These are phyloP conservation scores for Chloropsis hardwickii DNA, from an alignment of 2,113 vertebrate genomes.

Conservation along the genomic window DNA sequence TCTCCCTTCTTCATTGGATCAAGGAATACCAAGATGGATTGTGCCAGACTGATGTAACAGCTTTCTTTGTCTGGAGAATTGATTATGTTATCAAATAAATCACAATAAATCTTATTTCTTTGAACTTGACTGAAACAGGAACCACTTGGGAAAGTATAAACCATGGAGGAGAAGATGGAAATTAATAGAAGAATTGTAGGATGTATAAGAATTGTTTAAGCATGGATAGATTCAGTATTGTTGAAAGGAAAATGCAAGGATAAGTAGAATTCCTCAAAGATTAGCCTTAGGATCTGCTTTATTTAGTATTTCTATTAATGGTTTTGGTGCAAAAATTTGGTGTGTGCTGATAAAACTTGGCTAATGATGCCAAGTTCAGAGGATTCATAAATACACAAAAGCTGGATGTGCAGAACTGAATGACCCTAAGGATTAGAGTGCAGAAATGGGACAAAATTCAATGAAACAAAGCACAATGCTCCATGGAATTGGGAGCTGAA, in stretches of 20 bases:
- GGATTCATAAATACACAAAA: slow-evolving; percentile 3
- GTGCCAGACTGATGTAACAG: not conserved
- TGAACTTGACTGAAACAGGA: not conserved
- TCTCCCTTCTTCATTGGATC: not conserved
- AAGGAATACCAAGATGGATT: not conserved
- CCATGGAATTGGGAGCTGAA: not conserved
- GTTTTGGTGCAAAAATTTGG: slow-evolving; percentile 44
- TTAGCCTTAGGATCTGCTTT: slow-evolving; percentile 8
- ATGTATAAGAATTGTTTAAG: not conserved
- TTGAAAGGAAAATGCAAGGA: not conserved
- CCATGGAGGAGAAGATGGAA: not conserved
- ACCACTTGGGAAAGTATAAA: not conserved
- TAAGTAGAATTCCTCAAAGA: slow-evolving; percentile 34
- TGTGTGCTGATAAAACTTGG: slow-evolving; percentile 36
- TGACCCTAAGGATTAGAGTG: slow-evolving; percentile 25
- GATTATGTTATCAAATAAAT: not conserved
- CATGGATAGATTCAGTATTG: not conserved
- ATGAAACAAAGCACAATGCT: not conserved
- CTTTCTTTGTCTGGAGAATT: not conserved
- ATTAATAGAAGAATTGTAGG: not conserved
- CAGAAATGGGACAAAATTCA: not conserved
- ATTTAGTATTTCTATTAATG: slow-evolving; percentile 14
- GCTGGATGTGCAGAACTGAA: slow-evolving; percentile 1
- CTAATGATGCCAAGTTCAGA: slow-evolving; percentile 29
- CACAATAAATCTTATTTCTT: not conserved